Conservation (phyloP, 2,888 invertebrate species). For the Zonitis immaculata region DNA sequence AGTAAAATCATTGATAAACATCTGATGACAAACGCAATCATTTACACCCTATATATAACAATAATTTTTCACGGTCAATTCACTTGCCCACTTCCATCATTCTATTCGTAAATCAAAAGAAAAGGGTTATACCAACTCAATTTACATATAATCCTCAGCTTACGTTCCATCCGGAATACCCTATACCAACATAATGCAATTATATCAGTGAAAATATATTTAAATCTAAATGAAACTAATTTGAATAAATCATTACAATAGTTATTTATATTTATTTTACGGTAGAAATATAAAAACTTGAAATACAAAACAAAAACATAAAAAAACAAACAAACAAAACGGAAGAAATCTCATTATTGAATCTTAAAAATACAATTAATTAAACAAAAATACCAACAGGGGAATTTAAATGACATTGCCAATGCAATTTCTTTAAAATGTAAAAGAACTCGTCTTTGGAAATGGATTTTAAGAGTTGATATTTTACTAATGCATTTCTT, state of each 20-base stretch:
- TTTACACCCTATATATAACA: neutral
- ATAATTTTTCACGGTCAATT: conserved; percentile 20
- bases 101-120: conserved; percentile 25
- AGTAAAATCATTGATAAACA: too few species aligned
- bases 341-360: neutral
- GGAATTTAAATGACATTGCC: conserved; percentile 4
- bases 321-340: too few species aligned
- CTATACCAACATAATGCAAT: neutral
- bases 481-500: conserved; percentile 40
- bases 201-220: conserved; percentile 2
- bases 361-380: conserved; percentile 1
- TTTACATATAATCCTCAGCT: conserved; percentile 26
- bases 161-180: neutral
- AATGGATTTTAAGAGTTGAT: conserved; percentile 40
- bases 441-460: conserved; percentile 27
- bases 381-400: conserved; percentile 1
- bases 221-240: conserved; percentile 2
- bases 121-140: conserved; percentile 30
- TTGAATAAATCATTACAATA: neutral
- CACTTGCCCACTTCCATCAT: conserved; percentile 29
- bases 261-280: neutral
- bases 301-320: neutral
- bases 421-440: conserved; percentile 1
- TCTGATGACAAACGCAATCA: neutral
- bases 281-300: too few species aligned